A percentile compares a stretch with the other conserved stretches of the same genome.
phyloP scores from a whole-genome alignment of 2,113 vertebrate species.

The Chiloscyllium plagiosum region DNA sequence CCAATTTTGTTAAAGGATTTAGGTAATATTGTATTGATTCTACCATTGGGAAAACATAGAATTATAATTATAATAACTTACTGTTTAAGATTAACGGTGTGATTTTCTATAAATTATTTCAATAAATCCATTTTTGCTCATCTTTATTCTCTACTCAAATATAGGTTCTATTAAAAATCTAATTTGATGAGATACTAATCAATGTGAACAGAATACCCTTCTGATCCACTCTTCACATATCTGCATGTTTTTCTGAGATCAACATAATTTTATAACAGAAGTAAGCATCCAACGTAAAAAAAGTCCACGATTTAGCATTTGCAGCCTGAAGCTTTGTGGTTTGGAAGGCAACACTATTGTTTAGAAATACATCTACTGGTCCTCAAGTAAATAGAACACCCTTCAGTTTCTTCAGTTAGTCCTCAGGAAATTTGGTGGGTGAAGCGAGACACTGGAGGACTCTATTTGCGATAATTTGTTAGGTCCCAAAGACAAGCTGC shows the following conservation, averaged over 20 bases:
- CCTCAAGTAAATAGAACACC: background rate
- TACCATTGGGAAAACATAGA: background rate
- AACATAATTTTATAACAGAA: background rate
- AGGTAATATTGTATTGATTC: background rate
- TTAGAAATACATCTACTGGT: background rate
- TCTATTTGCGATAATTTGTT: background rate
- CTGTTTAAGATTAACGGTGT: background rate
- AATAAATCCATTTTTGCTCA: background rate
- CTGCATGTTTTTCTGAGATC: background rate
- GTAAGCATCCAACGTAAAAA: background rate
- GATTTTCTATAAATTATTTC: background rate
- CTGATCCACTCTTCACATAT: background rate
- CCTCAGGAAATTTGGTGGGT: background rate
- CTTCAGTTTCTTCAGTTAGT: background rate
- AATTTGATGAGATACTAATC: background rate
- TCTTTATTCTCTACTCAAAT: background rate
- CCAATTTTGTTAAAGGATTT: background rate
- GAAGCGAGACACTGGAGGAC: background rate
- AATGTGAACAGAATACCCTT: background rate
- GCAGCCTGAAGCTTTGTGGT: background rate
- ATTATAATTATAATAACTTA: background rate
- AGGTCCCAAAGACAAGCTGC: background rate
- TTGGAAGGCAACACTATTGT: constrained; percentile 7
- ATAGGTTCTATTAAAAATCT: background rate
- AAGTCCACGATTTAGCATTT: background rate